phyloP scores from a whole-genome alignment of 2,797 vertebrate species.

The Parambassis ranga region DNA sequence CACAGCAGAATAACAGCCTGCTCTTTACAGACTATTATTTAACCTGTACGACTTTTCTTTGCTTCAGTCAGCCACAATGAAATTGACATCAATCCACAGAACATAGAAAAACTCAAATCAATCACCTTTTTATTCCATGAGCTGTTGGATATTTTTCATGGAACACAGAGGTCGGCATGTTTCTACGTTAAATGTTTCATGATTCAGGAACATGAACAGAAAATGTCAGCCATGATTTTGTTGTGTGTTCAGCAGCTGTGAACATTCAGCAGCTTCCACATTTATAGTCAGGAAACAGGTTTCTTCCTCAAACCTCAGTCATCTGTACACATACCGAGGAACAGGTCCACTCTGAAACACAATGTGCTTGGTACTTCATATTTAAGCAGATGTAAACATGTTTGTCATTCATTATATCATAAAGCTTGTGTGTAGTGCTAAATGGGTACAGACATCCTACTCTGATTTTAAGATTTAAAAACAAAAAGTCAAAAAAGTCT shows the following conservation, averaged over 20 bases:
- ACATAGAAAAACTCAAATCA: not conserved
- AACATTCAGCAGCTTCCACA: not conserved
- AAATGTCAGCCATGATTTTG: not conserved
- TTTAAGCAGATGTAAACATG: constrained; percentile 24
- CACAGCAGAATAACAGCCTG: no score
- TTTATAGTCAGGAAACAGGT: no score
- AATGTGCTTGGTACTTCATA: constrained; percentile 16
- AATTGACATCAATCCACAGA: not conserved
- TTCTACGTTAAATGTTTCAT: not conserved
- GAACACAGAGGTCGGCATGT: not conserved
- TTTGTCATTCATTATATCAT: constrained; percentile 4
- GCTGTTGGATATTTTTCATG: not conserved
- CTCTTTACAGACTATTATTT: no score
- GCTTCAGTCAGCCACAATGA: no score
- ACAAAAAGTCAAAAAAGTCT: not conserved
- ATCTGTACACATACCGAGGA: not conserved
- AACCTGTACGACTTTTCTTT: no score
- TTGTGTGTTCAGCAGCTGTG: not conserved
- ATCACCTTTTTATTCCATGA: constrained; percentile 34
- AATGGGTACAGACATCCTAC: constrained; percentile 7
- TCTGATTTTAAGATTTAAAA: constrained; percentile 28
- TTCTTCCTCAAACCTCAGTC: not conserved
- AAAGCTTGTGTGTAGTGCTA: constrained; percentile 23
- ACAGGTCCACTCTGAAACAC: not conserved
- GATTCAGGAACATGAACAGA: not conserved